phyloP scores from a whole-genome alignment of 2,797 vertebrate species.

The Morelia viridis region DNA sequence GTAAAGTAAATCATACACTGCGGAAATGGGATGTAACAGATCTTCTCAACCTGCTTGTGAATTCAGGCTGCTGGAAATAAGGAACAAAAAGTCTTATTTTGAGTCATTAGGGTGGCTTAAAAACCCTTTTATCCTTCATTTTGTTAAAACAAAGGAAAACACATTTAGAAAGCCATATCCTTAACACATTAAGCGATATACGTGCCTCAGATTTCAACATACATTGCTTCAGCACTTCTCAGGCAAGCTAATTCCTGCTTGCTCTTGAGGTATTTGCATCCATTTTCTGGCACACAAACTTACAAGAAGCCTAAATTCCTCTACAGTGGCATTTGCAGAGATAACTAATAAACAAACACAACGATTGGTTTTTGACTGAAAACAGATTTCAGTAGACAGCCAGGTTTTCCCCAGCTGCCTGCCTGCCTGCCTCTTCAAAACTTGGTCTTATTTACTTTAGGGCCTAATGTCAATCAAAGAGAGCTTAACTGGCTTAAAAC shows the following conservation, averaged over 20 bases:
- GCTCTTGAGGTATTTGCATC: neutral
- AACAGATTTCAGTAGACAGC: neutral
- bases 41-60: neutral
- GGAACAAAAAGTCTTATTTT: neutral
- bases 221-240: neutral
- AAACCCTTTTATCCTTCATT: neutral
- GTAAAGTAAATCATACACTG: neutral
- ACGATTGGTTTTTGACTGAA: constrained; percentile 19
- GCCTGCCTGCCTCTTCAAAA: neutral
- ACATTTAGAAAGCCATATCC: neutral
- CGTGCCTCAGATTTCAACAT: neutral
- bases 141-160: neutral
- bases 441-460: constrained; percentile 1
- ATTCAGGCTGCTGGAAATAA: neutral
- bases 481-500: constrained; percentile 35
- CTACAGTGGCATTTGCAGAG: neutral
- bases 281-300: neutral
- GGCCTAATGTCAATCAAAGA: neutral
- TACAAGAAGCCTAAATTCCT: constrained; percentile 8
- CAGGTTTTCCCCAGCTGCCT: neutral
- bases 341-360: constrained; percentile 11
- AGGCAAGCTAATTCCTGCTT: neutral
- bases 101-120: neutral
- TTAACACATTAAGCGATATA: neutral
- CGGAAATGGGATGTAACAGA: neutral